phyloP scores from a whole-genome alignment of 2,888 invertebrate genomes.

The Pterobdella sp. region DNA sequence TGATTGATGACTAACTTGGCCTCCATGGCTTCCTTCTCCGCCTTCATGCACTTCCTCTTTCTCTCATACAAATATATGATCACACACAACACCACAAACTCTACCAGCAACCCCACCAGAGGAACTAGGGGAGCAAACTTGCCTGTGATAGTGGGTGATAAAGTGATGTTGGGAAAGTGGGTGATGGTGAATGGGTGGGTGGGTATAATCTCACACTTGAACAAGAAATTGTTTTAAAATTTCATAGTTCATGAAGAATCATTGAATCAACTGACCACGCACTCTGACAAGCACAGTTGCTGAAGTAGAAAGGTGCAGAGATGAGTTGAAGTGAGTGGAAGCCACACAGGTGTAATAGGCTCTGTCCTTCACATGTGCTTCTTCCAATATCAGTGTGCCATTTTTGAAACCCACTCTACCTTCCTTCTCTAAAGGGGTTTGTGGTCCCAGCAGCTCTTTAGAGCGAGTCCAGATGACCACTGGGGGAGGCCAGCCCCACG shows the following conservation, averaged over 20 bases:
- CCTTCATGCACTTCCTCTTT: background rate
- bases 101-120: slow-evolving; percentile 21
- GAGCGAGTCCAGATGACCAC: slow-evolving; percentile 20
- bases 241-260: background rate
- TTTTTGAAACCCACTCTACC: slow-evolving; percentile 18
- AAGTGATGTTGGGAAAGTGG: background rate
- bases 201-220: background rate
- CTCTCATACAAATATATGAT: slow-evolving; percentile 29
- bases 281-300: slow-evolving; percentile 28
- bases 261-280: slow-evolving; percentile 14
- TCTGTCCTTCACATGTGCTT: slow-evolving; percentile 1
- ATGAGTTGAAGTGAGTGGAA: slow-evolving; percentile 17
- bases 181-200: background rate
- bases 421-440: background rate
- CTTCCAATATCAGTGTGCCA: slow-evolving; percentile 18
- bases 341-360: slow-evolving; percentile 26
- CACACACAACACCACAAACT: slow-evolving; percentile 22
- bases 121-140: slow-evolving; percentile 27
- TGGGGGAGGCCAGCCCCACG: slow-evolving; percentile 29
- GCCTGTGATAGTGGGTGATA: slow-evolving; percentile 7
- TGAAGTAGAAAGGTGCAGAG: slow-evolving; percentile 1
- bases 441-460: background rate
- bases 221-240: background rate
- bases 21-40: slow-evolving; percentile 23
- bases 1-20: background rate